Conservation (phyloP, 2,888 invertebrate species). For the Cryptocephalus primarius region DNA sequence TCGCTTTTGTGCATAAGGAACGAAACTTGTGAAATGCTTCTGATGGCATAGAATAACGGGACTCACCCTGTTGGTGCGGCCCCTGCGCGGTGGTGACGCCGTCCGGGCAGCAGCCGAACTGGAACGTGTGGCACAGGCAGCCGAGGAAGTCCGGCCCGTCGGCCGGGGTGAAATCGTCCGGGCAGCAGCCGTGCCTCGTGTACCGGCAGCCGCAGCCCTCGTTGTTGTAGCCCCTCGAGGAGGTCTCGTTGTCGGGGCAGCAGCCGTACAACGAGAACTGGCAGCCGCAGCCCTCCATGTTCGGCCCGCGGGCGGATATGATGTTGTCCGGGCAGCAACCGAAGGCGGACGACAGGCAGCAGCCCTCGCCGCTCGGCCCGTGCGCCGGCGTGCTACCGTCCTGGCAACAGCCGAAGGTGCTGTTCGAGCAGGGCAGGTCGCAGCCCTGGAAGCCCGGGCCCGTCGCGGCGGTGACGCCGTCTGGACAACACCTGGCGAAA, state of each 20-base stretch:
- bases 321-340: conserved; percentile 92
- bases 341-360: conserved; percentile 55
- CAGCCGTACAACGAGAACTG: conserved; percentile 67
- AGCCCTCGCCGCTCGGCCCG: conserved; percentile 73
- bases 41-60: no score
- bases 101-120: conserved; percentile 86
- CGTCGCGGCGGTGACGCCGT: conserved; percentile 52
- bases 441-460: conserved; percentile 52
- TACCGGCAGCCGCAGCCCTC: conserved; percentile 76
- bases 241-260: conserved; percentile 72
- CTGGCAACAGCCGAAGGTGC: conserved; percentile 76
- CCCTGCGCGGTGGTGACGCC: conserved; percentile 68
- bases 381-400: conserved; percentile 78
- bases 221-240: conserved; percentile 57
- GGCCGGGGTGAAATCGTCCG: conserved; percentile 67
- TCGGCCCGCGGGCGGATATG: conserved; percentile 68
- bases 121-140: conserved; percentile 74
- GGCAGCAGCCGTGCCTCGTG: conserved; percentile 70
- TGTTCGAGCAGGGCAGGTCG: conserved; percentile 52
- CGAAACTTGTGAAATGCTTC: no score
- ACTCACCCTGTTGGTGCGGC: conserved; percentile 48
- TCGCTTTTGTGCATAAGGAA: no score
- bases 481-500: conserved; percentile 51
- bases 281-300: conserved; percentile 71
- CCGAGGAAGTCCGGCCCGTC: conserved; percentile 68